Evolutionary conservation across 2,797 vertebrate genomes (phyloP), one percentile per base, ranked within the genome.

Genomic region (Pampus argenteus): DNA sequence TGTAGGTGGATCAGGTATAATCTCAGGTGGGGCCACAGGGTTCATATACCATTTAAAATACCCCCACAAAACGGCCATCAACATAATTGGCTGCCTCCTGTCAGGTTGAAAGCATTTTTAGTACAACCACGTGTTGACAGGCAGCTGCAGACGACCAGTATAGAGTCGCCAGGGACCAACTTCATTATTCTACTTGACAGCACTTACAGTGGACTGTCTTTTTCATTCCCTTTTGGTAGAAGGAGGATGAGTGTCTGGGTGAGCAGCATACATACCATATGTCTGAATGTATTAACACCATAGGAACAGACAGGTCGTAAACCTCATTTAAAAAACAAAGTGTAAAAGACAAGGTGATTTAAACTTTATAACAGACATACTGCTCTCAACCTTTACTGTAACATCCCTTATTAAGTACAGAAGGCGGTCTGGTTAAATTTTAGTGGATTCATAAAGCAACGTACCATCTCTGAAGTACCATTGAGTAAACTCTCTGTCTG

Each of bases 101-200:
- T 82, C 36, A 51, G 63, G 40, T 44, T 11, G 18, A 73, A 76
- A 74, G 67, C 74, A 48, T 72, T 79, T 79, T 66, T 42, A 50
- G 66, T 42, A 55, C 26, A 25, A 10, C 48, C 61, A 54, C 22
- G 3, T 57, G 47, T 71, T n/a, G 23, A 50, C 15, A 29, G 40
- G 44, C 74, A 72, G 75, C 71, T 69, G 72, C 76, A 18, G 40
- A 6, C 3, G 4, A 42, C 38, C 38, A 17, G 14, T 42, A 17
- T 15, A 42, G 15, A 42, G 15, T 14, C 26, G 48, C 25, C 15
- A 28, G 50, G 26, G 50, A 18, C 18, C 2, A 18, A 29, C 50
- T 31, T n/a, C 6, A 17, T n/a, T n/a, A 7, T 51, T 14, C 4
- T 22, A 49, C 13, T 5, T 14, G 22, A 25, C 38, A 40, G 6